These are phyloP conservation scores for Rhagoletis pomonella DNA, from an alignment of 1,140 invertebrate genomes.

Conservation along the genomic window DNA sequence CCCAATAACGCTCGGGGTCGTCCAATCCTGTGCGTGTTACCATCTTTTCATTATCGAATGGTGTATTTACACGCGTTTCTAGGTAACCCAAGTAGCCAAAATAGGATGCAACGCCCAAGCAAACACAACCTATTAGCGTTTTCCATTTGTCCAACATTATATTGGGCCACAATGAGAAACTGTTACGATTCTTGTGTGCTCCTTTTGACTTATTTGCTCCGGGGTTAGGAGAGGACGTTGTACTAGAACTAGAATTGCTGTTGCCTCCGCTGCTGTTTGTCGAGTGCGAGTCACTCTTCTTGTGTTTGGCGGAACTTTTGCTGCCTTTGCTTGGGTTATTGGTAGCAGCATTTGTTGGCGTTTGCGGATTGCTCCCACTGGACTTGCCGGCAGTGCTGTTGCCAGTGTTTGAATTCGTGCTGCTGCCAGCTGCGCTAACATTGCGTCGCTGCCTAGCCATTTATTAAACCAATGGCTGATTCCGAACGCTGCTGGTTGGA, in stretches of 20 bases:
- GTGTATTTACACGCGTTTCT: slow-evolving; percentile 91
- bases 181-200: background rate
- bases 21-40: slow-evolving; percentile 81
- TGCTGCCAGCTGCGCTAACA: background rate
- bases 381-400: background rate
- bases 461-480: background rate
- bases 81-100: slow-evolving; percentile 88
- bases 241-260: slow-evolving; percentile 4
- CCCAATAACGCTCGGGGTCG: slow-evolving; percentile 92
- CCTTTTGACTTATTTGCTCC: background rate
- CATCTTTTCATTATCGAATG: slow-evolving; percentile 80
- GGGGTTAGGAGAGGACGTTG: background rate
- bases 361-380: background rate
- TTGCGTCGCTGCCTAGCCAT: slow-evolving; percentile 20
- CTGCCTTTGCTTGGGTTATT: background rate
- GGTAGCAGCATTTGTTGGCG: background rate
- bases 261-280: slow-evolving; percentile 9
- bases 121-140: slow-evolving; percentile 67
- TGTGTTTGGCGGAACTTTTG: background rate
- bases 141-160: slow-evolving; percentile 71
- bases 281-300: background rate
- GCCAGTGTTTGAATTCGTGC: background rate
- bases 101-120: slow-evolving; percentile 80
- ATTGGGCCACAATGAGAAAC: slow-evolving; percentile 57
- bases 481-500: background rate